phyloP scores from a whole-genome alignment of 2,797 vertebrate genomes.

The Phalanger gymnotis region DNA sequence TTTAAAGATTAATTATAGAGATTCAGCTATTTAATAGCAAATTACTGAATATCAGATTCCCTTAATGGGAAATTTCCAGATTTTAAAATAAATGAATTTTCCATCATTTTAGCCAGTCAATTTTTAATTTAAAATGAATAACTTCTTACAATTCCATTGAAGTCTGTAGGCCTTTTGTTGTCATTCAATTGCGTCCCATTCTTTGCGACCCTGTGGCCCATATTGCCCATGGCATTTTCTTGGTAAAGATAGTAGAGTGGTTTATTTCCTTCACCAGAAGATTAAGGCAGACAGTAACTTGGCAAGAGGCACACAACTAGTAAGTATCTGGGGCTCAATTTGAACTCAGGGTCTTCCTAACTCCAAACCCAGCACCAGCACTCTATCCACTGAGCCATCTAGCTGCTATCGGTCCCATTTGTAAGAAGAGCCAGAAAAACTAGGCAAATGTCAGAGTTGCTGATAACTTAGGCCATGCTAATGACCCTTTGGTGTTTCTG shows the following conservation, averaged over 20 bases:
- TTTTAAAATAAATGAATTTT: conserved; percentile 43
- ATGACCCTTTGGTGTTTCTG: neutral
- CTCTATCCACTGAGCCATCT: neutral
- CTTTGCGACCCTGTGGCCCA: neutral
- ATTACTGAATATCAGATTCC: conserved; percentile 13
- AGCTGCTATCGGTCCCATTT: neutral
- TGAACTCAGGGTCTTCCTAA: neutral
- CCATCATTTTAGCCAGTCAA: neutral
- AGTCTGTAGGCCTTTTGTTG: neutral
- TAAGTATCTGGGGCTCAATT: neutral
- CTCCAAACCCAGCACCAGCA: neutral
- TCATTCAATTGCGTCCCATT: neutral
- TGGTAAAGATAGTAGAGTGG: neutral
- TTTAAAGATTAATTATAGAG: neutral
- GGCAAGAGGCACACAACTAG: neutral
- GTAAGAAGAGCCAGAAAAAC: neutral
- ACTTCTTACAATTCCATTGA: neutral
- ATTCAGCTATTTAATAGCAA: conserved; percentile 35
- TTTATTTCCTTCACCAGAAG: neutral
- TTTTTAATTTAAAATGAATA: neutral
- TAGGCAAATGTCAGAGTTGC: neutral
- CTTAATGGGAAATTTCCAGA: conserved; percentile 16
- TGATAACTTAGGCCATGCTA: neutral
- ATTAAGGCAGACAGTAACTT: neutral
- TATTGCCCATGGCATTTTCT: neutral